Base-by-base conservation (phyloP, 2,113 vertebrate genomes). In the Oryzias javanicus region DNA sequence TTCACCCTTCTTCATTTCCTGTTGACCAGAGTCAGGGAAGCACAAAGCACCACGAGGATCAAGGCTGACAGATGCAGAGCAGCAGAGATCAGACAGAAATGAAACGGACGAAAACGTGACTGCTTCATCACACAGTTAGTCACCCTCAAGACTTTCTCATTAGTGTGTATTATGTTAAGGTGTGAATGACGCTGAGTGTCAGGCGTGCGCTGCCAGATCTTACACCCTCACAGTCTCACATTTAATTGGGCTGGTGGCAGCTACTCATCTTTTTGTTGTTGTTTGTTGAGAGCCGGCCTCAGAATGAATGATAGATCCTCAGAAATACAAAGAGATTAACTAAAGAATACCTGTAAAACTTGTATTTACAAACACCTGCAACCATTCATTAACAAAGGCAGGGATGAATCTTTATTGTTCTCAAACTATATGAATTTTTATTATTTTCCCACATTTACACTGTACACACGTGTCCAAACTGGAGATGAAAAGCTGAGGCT, bases 1-100 rank as follows among this genome's bases (percentile, higher is more conserved):
- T 70, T 85, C 85, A 83, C 47, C 60, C 55, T 24, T 72, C 68
- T 64, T 79, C 79, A 76, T 72, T 82, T 88, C 83, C 81, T 86
- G 79, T 85, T 78, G 75, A 79, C 72, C 76, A 70, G 41, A 68
- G 55, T 46, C 74, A 63, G 27, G 18, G 65, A 65, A 63, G 6
- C 63, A 46, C 60, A 67, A 50, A 73, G 74, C 19, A 0, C 10
- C 64, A 52, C 62, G 50, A 45, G 51, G 40, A 70, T 70, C 22
- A 22, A 22, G 22, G 49, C 29, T 1, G 49, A 41, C 22, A 15
- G 55, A 46, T 69, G 55, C 51, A 47, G 55, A 45, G 5, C 44
- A 0, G 18, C 22, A 40, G 52, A 63, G 79, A 69, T 72, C 67
- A 54, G 67, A 68, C 35, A 47, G 53, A 25, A 19, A 64, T 75